Evolutionary conservation across 2,113 vertebrate genomes (phyloP).

Genomic region (Hippocampus mohnikei): DNA sequence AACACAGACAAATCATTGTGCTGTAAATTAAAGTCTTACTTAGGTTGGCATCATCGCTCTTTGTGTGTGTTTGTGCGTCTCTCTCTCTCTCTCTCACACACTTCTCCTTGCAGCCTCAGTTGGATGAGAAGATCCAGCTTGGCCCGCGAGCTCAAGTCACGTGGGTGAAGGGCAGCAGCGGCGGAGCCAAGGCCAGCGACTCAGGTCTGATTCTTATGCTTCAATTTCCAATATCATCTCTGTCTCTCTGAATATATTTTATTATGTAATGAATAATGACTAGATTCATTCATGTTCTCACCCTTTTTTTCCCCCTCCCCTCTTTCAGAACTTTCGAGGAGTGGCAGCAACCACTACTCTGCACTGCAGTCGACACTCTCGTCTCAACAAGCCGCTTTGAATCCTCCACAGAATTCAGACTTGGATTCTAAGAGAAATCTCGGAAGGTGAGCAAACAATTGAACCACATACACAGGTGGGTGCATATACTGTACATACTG

Average conservation of each 20-base stretch:
- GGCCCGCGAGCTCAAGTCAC: slow-evolving; percentile 93
- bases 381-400: slow-evolving; percentile 70
- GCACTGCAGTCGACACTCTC: slow-evolving; percentile 78
- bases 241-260: not conserved
- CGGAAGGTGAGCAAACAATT: slow-evolving; percentile 76
- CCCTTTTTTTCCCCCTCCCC: not conserved
- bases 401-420: slow-evolving; percentile 77
- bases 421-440: slow-evolving; percentile 83
- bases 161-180: slow-evolving; percentile 98
- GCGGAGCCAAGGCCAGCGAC: slow-evolving; percentile 93
- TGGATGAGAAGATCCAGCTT: slow-evolving; percentile 98
- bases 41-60: not conserved
- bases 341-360: slow-evolving; percentile 89
- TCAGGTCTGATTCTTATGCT: slow-evolving; percentile 73
- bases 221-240: not conserved
- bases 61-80: too few relatives aligned
- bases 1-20: too few relatives aligned
- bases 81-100: too few relatives aligned
- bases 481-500: too few relatives aligned
- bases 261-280: not conserved
- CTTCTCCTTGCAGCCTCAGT: slow-evolving; percentile 80
- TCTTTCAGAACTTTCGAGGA: slow-evolving; percentile 81
- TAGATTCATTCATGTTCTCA: not conserved
- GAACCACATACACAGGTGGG: not conserved
- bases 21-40: not conserved